Base-by-base conservation (phyloP, 23 tunicate species). In the Ascidia mentula region DNA sequence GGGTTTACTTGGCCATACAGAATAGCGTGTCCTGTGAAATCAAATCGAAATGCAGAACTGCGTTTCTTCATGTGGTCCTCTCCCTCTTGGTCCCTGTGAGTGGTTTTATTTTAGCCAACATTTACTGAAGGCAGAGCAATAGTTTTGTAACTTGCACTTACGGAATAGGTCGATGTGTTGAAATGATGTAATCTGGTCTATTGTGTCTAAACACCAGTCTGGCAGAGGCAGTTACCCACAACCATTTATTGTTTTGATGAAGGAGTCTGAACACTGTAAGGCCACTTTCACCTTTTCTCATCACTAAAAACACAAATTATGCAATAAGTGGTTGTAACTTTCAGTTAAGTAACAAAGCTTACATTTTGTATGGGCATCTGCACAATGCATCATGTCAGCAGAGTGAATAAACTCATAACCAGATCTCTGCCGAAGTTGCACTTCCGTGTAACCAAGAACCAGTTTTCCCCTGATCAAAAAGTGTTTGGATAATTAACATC, bases 371-470 rank as follows among this genome's bases (percentile, higher is more conserved):
- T 93, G 98, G 34, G 98, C 92, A 69, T 93, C 93, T 13, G 98
- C 98, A 80, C 98, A 93, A 40, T 93, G 98, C 98, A 93, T 93
- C 98, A 93, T 93, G 42, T 93, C 98, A 18, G 98, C 98, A 31
- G 98, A 93, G 42, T 93, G 98, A 75, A 93, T 84, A 75, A 93
- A 93, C 76, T 93, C 94, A 72, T 93, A 93, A 34, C 98, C 98
- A 4, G 98, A 93, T 76, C 91, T 81, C 36, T 88, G 94, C 6
- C 93, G 75, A 37, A 93, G 80, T 40, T 86, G 94, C 69, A 80
- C 80, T 45, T 93, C 98, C 18, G 93, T 84, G 79, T 93, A 93
- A 0, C 98, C 98, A 42, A 93, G 87, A 24, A 93, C 98, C 36
- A 81, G 40, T 78, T 86, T 87, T n/a, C 98, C 98, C 82, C 98